These are phyloP conservation scores for Lophius americanus DNA, from an alignment of 2,797 vertebrate species.

Conservation along the genomic window DNA sequence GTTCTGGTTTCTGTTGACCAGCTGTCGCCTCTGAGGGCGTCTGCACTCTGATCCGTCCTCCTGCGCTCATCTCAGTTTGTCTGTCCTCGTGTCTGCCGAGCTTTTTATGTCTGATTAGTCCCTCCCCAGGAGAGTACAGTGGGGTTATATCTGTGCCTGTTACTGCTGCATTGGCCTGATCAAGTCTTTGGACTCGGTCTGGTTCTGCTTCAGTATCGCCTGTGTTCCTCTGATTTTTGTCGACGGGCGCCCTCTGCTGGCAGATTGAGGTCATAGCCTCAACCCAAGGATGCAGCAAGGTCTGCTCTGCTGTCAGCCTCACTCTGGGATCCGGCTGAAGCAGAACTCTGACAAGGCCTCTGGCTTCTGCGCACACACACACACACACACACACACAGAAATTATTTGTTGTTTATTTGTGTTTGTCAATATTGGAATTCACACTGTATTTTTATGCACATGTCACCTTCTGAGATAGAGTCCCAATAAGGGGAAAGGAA, in stretches of 20 bases:
- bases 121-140: neutral
- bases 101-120: constrained; percentile 24
- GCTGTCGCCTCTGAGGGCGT: constrained; percentile 25
- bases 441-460: neutral
- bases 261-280: constrained; percentile 78
- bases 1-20: constrained; percentile 31
- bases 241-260: constrained; percentile 69
- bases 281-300: constrained; percentile 91
- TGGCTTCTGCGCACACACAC: constrained; percentile 84
- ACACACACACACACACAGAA: constrained; percentile 38
- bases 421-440: neutral
- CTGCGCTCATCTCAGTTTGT: constrained; percentile 19
- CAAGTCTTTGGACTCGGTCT: constrained; percentile 21
- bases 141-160: constrained; percentile 33
- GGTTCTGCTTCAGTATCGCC: constrained; percentile 21
- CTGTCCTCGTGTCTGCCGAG: constrained; percentile 11
- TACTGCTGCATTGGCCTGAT: constrained; percentile 31
- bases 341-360: constrained; percentile 88
- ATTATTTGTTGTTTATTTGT: neutral
- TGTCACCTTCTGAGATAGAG: constrained; percentile 90
- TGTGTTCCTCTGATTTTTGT: constrained; percentile 41
- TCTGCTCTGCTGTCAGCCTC: constrained; percentile 89
- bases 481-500: constrained; percentile 97
- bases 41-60: constrained; percentile 17
- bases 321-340: constrained; percentile 87